phyloP scores from a whole-genome alignment of 2,888 invertebrate genomes.

The Meloe dianella region DNA sequence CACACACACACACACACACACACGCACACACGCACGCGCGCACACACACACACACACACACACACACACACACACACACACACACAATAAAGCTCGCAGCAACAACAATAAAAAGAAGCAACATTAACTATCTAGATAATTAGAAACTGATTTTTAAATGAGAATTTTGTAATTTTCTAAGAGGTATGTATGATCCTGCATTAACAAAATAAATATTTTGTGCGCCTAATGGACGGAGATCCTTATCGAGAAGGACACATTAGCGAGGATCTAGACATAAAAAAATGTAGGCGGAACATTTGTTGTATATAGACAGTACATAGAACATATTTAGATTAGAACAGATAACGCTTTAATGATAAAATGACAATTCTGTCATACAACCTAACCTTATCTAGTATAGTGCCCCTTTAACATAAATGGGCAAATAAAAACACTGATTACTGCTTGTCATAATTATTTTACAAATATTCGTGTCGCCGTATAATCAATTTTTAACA shows the following conservation, averaged over 20 bases:
- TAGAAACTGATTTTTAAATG: not conserved
- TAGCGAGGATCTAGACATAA: slow-evolving; percentile 30
- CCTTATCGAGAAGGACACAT: slow-evolving; percentile 32
- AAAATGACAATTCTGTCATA: slow-evolving; percentile 54
- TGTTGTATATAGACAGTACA: slow-evolving; percentile 26
- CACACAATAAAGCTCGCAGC: no score
- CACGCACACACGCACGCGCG: no score
- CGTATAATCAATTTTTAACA: slow-evolving; percentile 23
- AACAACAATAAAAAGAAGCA: not conserved
- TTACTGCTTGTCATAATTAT: slow-evolving; percentile 34
- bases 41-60: no score
- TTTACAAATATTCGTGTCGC: slow-evolving; percentile 17
- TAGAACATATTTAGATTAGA: slow-evolving; percentile 43
- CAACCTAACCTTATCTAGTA: slow-evolving; percentile 45
- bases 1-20: no score
- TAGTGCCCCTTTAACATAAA: slow-evolving; percentile 20
- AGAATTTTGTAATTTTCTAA: not conserved
- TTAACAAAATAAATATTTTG: slow-evolving; percentile 31
- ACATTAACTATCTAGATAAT: not conserved
- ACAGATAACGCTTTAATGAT: slow-evolving; percentile 49
- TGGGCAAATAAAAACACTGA: slow-evolving; percentile 36
- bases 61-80: no score
- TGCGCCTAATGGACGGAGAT: slow-evolving; percentile 34
- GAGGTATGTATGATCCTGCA: slow-evolving; percentile 15
- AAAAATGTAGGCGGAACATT: slow-evolving; percentile 30